Evolutionary conservation across 2,888 invertebrate species (phyloP), one percentile per base, ranked within the genome.

Genomic region (Acleris emargana): DNA sequence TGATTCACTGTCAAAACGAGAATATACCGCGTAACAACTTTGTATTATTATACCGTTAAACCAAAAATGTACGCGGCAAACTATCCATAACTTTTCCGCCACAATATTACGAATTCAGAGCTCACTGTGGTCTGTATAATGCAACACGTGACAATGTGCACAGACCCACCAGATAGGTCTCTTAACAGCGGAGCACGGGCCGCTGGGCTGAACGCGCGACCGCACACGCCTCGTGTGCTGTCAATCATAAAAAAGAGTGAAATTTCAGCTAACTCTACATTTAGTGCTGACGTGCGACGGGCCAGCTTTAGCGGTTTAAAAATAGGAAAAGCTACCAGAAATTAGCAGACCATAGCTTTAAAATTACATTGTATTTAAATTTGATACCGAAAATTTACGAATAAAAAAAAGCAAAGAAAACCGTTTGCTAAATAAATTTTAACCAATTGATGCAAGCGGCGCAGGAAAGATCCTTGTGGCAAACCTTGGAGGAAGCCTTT

Each of bases 191-290:
- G 82, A 81, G 84, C 84, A 89, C 90, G 83, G 88, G 63, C 84
- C 87, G 84, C 77, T 89, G 88, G 82, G 82, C 72, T 76, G 83
- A 81, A 84, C 89, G 89, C 86, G 88, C 89, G 88, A 89, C 89
- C 89, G 91, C 85, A 75, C 90, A 89, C 87, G 73, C 82, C 84
- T 79, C 87, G 89, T 90, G 91, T 89, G 87, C 88, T 89, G 90
- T 90, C 90, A 91, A 91, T 92, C 90, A 92, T 91, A 91, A 90
- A 57, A 87, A 75, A 78, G 76, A 78, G 74, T 81, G 75, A 84
- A 88, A 87, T 86, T 83, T 86, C 81, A 84, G 84, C 83, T 86
- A 84, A 84, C 84, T 83, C 83, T 76, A 80, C 86, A 78, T 87
- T 87, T 87, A 88, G 84, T 80, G 75, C 77, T 77, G 75, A 79